These are phyloP conservation scores for Microctenopoma lineatum DNA, from an alignment of 2,797 vertebrate genomes.

Conservation along the genomic window DNA sequence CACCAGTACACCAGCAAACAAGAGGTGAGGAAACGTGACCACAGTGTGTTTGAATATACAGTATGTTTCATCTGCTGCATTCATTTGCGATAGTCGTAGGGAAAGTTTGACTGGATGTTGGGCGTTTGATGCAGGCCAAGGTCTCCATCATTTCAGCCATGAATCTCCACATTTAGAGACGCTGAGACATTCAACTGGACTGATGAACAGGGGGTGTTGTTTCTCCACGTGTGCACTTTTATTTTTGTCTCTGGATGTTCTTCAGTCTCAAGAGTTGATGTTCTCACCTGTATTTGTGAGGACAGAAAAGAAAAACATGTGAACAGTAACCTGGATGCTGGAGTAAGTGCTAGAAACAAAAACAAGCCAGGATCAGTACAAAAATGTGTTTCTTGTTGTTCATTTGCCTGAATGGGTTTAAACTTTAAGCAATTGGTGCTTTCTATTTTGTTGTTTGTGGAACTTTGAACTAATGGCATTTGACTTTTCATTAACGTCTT, in stretches of 20 bases:
- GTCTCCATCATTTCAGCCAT: slow-evolving; percentile 4
- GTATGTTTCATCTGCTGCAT: no score
- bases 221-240: slow-evolving; percentile 7
- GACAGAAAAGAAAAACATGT: slow-evolving; percentile 5
- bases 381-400: slow-evolving; percentile 9
- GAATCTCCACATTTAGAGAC: slow-evolving; percentile 18
- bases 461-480: background rate
- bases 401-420: background rate
- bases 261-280: background rate
- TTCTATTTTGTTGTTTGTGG: background rate
- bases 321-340: background rate
- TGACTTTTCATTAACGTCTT: background rate
- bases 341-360: background rate
- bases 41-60: background rate
- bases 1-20: slow-evolving; percentile 80
- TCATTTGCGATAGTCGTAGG: background rate
- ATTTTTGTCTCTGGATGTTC: slow-evolving; percentile 1
- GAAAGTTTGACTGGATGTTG: no score
- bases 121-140: background rate
- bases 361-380: background rate
- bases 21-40: slow-evolving; percentile 83
- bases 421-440: background rate
- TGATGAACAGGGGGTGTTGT: slow-evolving; percentile 29
- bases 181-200: slow-evolving; percentile 47
- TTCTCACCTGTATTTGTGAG: slow-evolving; percentile 14